A percentile compares a stretch with the other conserved stretches of the same genome.
Evolutionary conservation across 2,113 vertebrate species (phyloP).

Genomic region (Chaenogobius annularis): DNA sequence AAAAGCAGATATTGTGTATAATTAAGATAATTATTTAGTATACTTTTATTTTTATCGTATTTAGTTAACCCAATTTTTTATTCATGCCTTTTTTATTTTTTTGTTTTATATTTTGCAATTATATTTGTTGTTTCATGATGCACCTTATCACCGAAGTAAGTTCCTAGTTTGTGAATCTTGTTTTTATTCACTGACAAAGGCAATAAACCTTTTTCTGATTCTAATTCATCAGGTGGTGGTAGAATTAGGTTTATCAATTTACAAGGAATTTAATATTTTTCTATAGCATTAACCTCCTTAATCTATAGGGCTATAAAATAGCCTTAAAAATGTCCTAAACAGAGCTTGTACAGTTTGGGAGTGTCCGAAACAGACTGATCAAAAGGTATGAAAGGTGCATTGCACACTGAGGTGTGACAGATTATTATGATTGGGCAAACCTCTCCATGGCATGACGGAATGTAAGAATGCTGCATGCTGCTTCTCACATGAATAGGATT

Average conservation of each 20-base stretch:
- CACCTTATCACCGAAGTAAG: too few species aligned
- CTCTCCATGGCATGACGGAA: constrained; percentile 19
- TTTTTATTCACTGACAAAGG: too few species aligned
- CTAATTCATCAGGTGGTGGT: not conserved
- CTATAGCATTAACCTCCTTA: not conserved
- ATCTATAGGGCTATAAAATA: not conserved
- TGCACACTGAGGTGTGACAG: constrained; percentile 60
- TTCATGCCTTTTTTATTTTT: too few species aligned
- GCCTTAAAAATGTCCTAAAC: not conserved
- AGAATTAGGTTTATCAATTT: not conserved
- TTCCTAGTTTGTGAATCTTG: too few species aligned
- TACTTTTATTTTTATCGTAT: too few species aligned
- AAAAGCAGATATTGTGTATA: not conserved
- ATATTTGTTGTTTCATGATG: too few species aligned
- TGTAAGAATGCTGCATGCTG: constrained; percentile 45
- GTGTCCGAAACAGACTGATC: constrained; percentile 26
- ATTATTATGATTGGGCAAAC: constrained; percentile 24
- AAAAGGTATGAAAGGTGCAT: constrained; percentile 59
- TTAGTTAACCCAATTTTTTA: too few species aligned
- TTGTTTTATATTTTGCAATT: too few species aligned
- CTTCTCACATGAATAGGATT: not conserved
- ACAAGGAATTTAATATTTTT: not conserved
- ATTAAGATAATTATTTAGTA: too few species aligned
- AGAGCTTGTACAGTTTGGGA: constrained; percentile 28
- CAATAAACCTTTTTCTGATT: too few species aligned